Evolutionary conservation across 2,113 vertebrate species (phyloP).

Genomic region (Sisor rabdophorus): DNA sequence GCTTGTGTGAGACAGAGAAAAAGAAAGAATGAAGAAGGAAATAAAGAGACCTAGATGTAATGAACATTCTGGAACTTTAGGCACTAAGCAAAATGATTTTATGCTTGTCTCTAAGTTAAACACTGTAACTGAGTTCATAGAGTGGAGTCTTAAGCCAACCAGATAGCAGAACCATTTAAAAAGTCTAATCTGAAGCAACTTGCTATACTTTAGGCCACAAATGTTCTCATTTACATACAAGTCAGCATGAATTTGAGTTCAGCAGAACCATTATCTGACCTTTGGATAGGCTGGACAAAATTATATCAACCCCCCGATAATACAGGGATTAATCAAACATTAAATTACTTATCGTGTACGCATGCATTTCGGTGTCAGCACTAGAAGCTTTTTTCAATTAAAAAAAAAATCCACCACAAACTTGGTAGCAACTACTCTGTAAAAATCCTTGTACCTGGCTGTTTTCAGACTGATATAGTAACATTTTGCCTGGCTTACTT

Average conservation of each 20-base stretch:
- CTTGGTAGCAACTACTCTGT: conserved; percentile 42
- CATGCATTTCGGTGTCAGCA: conserved; percentile 51
- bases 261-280: conserved; percentile 61
- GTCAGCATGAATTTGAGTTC: conserved; percentile 53
- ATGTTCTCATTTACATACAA: conserved; percentile 56
- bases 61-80: conserved; percentile 42
- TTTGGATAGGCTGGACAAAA: conserved; percentile 56
- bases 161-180: conserved; percentile 52
- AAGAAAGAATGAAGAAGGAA: not conserved
- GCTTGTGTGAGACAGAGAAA: not conserved
- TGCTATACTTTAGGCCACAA: conserved; percentile 45
- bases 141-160: conserved; percentile 51
- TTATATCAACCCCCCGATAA: conserved; percentile 54
- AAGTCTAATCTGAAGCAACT: conserved; percentile 53
- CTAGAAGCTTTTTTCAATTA: conserved; percentile 44
- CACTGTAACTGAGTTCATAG: conserved; percentile 55
- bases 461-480: conserved; percentile 67
- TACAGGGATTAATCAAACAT: conserved; percentile 60
- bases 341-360: conserved; percentile 55
- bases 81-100: conserved; percentile 40
- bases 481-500: conserved; percentile 70
- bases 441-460: conserved; percentile 68
- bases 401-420: conserved; percentile 38
- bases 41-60: conserved; percentile 4
- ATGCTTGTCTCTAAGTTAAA: conserved; percentile 50